These are phyloP conservation scores for Syrista parreyssii DNA, from an alignment of 2,888 invertebrate species.

Conservation along the genomic window DNA sequence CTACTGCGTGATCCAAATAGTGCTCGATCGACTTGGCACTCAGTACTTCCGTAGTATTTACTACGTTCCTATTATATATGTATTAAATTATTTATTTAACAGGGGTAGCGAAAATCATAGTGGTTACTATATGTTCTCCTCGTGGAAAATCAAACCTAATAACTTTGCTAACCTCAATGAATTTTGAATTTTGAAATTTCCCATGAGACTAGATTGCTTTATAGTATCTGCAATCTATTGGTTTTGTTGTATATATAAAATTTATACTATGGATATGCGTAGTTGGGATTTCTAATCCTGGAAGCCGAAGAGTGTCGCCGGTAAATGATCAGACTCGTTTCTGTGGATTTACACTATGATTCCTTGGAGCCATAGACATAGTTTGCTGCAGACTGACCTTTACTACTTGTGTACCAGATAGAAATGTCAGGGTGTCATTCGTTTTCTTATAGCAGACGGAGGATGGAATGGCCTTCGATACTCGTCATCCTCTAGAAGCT, in stretches of 20 bases:
- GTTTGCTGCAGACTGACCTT: conserved; percentile 1
- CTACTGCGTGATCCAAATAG: conserved; percentile 16
- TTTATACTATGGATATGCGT: not conserved
- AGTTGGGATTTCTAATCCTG: not conserved
- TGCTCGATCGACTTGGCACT: conserved; percentile 14
- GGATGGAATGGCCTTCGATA: not conserved
- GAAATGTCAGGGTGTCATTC: conserved; percentile 35
- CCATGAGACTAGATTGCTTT: not conserved
- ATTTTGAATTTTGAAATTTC: not conserved
- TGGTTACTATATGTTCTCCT: not conserved
- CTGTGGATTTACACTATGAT: not conserved
- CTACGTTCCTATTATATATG: conserved; percentile 16
- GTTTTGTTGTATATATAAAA: not conserved
- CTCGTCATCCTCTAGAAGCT: not conserved
- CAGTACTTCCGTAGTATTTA: conserved; percentile 29
- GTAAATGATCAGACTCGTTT: not conserved
- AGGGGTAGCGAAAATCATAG: not conserved
- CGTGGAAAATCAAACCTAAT: not conserved
- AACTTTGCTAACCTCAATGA: not conserved
- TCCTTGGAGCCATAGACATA: not conserved
- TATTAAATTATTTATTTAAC: not conserved
- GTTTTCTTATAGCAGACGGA: conserved; percentile 4
- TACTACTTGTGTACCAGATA: conserved; percentile 10
- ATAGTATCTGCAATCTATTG: not conserved
- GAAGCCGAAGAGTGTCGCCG: not conserved